Conservation (phyloP, 30 jellyfish, hydroid and myxozoan genomes). For the Pseudorhiza aurosa region DNA sequence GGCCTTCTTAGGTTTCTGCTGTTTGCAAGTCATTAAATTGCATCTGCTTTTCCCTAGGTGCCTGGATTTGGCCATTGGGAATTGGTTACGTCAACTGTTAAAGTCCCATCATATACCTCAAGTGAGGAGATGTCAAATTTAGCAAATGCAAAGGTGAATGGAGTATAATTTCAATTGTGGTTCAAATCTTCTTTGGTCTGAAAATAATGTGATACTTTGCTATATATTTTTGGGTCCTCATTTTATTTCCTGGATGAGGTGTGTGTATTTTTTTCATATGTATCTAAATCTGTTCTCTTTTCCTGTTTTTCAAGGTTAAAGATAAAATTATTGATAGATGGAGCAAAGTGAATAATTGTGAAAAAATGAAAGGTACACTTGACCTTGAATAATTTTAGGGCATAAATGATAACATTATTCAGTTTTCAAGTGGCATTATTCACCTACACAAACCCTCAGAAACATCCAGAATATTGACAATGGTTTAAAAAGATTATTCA, state of each 20-base stretch:
- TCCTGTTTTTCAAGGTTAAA: conserved; percentile 2
- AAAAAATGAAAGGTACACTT: conserved; percentile 46
- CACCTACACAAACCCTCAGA: too few relatives aligned
- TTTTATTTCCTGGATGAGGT: too few relatives aligned
- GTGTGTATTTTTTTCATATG: too few relatives aligned
- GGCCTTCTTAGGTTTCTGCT: too few relatives aligned
- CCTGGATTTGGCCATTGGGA: conserved; percentile 5
- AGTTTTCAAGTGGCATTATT: too few relatives aligned
- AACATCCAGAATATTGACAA: too few relatives aligned
- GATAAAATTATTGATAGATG: conserved; percentile 41
- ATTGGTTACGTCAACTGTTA: background rate
- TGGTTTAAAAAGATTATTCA: too few relatives aligned
- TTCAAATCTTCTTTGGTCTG: background rate
- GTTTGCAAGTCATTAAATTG: too few relatives aligned
- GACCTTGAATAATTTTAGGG: too few relatives aligned
- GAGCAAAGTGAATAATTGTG: conserved; percentile 39
- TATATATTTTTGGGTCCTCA: background rate
- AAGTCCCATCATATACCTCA: background rate
- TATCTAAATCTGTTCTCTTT: background rate
- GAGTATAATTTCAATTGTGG: background rate
- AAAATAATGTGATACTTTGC: too few relatives aligned
- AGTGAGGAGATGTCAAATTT: background rate
- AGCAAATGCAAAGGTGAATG: conserved; percentile 15
- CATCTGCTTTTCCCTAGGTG: background rate
- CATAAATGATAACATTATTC: too few relatives aligned